Percentiles rank a stretch among this genome's conserved stretches.
These are phyloP conservation scores for Papilio elwesi DNA, from an alignment of 2,888 invertebrate species.

Conservation along the genomic window DNA sequence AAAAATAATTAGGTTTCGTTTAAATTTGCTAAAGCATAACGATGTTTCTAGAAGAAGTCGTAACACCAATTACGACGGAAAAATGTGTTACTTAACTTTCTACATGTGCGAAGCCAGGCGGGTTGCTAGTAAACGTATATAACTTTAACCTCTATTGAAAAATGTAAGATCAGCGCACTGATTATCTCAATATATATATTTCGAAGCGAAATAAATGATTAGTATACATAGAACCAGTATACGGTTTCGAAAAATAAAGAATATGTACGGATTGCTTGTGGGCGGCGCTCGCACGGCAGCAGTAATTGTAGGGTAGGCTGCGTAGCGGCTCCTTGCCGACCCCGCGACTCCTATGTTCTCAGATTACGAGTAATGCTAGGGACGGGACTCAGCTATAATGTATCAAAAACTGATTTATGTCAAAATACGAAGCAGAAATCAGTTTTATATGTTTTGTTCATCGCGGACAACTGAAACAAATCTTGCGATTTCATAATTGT, in stretches of 20 bases:
- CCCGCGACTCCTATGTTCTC: constrained; percentile 44
- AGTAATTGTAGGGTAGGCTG: constrained; percentile 70
- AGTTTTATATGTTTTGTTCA: not conserved
- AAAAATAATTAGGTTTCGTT: too few relatives aligned
- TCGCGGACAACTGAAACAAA: not conserved
- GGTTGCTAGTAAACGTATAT: not conserved
- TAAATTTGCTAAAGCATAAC: too few relatives aligned
- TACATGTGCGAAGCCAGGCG: too few relatives aligned
- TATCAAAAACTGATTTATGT: not conserved
- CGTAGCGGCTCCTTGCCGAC: constrained; percentile 53
- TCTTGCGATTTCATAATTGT: too few relatives aligned
- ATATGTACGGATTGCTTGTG: constrained; percentile 59
- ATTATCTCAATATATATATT: constrained; percentile 42
- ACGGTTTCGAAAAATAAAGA: constrained; percentile 51
- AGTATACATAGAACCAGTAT: constrained; percentile 48
- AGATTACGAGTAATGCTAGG: constrained; percentile 41
- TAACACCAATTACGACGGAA: not conserved
- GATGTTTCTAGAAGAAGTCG: too few relatives aligned
- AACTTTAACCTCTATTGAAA: constrained; percentile 9
- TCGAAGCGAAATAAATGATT: constrained; percentile 44
- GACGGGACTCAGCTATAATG: constrained; percentile 19
- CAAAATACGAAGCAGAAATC: not conserved
- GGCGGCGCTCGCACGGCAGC: constrained; percentile 70
- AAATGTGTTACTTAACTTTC: not conserved
- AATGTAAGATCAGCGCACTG: constrained; percentile 9